Conservation (phyloP, 1,140 invertebrate genomes). For the Coboldia fuscipes region DNA sequence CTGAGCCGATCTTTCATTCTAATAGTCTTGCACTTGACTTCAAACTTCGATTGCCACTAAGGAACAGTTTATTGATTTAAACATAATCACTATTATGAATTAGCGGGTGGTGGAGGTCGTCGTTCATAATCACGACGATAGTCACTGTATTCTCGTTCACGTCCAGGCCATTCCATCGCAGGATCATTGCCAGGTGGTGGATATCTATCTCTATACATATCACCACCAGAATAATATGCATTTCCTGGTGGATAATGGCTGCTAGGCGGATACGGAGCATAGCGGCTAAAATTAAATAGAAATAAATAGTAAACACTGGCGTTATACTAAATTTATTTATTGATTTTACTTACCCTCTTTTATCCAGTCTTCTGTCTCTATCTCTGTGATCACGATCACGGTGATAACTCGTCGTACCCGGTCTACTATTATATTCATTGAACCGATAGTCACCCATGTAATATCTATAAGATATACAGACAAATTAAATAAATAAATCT, state of each 20-base stretch:
- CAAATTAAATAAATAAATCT: not conserved
- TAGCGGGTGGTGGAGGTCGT: slow-evolving; percentile 18
- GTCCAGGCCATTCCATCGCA: slow-evolving; percentile 8
- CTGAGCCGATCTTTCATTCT: too few species aligned
- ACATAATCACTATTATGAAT: not conserved
- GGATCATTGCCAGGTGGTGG: slow-evolving; percentile 8
- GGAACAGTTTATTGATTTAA: too few species aligned
- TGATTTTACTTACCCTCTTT: slow-evolving; percentile 23
- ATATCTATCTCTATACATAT: slow-evolving; percentile 2
- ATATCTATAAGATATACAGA: slow-evolving; percentile 8
- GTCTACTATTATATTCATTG: slow-evolving; percentile 11
- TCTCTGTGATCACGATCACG: slow-evolving; percentile 27
- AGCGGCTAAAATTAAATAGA: slow-evolving; percentile 8
- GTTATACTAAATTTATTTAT: not conserved
- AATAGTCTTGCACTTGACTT: too few species aligned
- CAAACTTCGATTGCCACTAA: too few species aligned
- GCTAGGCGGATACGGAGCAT: slow-evolving; percentile 6
- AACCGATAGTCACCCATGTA: slow-evolving; percentile 11
- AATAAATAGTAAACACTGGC: slow-evolving; percentile 2
- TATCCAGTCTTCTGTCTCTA: slow-evolving; percentile 27
- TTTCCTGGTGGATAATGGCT: slow-evolving; percentile 15
- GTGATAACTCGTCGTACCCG: slow-evolving; percentile 10
- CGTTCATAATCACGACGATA: slow-evolving; percentile 32
- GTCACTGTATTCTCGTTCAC: slow-evolving; percentile 13
- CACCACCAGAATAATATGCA: slow-evolving; percentile 14